Percentiles rank a stretch among this genome's conserved stretches.
Conservation (phyloP, 1,140 invertebrate species). For the Euglossa dilemma region DNA sequence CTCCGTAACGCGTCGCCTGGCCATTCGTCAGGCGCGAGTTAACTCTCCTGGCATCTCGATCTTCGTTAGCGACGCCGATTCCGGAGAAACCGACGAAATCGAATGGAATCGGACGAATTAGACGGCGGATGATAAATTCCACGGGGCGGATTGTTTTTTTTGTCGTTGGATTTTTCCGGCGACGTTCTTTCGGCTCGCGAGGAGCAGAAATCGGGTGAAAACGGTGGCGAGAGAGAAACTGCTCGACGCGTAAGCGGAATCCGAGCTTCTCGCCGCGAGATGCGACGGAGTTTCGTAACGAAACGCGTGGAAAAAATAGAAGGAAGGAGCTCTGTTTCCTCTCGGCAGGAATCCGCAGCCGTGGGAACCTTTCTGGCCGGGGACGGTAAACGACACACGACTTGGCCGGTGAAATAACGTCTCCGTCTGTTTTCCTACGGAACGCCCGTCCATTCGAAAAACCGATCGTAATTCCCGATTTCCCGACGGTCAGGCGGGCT, state of each 20-base stretch:
- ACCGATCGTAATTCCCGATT: background rate
- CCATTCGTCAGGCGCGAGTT: too few relatives aligned
- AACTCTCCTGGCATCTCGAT: too few relatives aligned
- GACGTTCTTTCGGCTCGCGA: slow-evolving; percentile 4
- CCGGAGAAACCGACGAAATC: background rate
- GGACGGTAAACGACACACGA: slow-evolving; percentile 42
- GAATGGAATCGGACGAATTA: background rate
- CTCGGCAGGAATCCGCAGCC: background rate
- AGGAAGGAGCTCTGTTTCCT: background rate
- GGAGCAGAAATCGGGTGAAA: slow-evolving; percentile 46
- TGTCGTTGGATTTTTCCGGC: background rate
- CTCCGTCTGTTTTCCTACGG: slow-evolving; percentile 1
- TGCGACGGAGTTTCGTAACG: slow-evolving; percentile 38
- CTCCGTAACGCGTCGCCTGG: too few relatives aligned
- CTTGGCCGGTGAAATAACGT: slow-evolving; percentile 52
- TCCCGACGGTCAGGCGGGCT: too few relatives aligned
- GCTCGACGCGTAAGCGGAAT: slow-evolving; percentile 15
- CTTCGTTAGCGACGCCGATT: background rate
- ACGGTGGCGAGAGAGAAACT: slow-evolving; percentile 32
- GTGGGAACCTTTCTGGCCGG: background rate
- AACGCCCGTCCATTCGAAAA: background rate
- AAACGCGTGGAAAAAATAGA: slow-evolving; percentile 47
- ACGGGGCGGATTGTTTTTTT: background rate
- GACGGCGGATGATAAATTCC: slow-evolving; percentile 39
- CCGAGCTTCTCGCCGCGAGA: background rate